phyloP scores from a whole-genome alignment of 2,888 invertebrate species.

The Nebria brevicollis region DNA sequence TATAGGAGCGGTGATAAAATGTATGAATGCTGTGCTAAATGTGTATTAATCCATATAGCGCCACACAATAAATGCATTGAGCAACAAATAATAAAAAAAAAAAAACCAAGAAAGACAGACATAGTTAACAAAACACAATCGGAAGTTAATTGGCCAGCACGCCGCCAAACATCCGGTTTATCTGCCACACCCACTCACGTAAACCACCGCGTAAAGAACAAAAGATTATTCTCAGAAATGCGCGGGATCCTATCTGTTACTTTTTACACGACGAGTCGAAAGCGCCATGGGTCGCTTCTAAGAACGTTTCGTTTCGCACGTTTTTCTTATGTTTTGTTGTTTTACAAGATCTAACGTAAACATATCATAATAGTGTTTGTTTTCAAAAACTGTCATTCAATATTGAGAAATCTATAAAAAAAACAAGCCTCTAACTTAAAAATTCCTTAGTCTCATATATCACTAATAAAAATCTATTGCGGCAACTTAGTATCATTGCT shows the following conservation, averaged over 20 bases:
- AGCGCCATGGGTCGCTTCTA: too few relatives aligned
- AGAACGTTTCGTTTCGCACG: not conserved
- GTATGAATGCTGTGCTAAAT: not conserved
- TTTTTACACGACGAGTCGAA: not conserved
- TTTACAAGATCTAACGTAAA: not conserved
- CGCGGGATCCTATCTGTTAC: slow-evolving; percentile 4
- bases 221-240: slow-evolving; percentile 18
- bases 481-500: too few relatives aligned
- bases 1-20: not conserved
- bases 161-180: slow-evolving; percentile 41
- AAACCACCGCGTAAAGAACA: slow-evolving; percentile 7
- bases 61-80: not conserved
- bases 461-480: too few relatives aligned
- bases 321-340: not conserved
- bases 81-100: not conserved
- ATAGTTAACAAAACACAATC: slow-evolving; percentile 38
- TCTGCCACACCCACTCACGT: slow-evolving; percentile 17
- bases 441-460: too few relatives aligned
- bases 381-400: not conserved
- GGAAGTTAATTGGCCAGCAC: slow-evolving; percentile 46
- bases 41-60: not conserved
- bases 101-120: not conserved
- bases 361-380: not conserved
- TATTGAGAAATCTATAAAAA: too few relatives aligned
- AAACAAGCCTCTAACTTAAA: too few relatives aligned